Percentiles rank a stretch among this genome's conserved stretches.
These are phyloP conservation scores for Gobio occitaniae DNA, from an alignment of 2,797 vertebrate species.

Conservation along the genomic window DNA sequence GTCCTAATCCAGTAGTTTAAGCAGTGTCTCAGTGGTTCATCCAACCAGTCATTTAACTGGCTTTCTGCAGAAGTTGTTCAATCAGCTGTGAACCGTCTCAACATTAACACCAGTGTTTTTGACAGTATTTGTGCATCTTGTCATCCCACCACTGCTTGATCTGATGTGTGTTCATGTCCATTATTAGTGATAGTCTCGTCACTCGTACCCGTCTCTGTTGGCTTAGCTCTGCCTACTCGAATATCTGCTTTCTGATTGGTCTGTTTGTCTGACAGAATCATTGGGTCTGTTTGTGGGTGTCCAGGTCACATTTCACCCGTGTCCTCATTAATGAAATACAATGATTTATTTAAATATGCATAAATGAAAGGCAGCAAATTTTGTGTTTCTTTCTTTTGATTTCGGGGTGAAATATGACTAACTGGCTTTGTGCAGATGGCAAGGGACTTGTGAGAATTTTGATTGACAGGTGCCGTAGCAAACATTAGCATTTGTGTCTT, in stretches of 20 bases:
- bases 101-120: not conserved
- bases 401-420: not conserved
- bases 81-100: not conserved
- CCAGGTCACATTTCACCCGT: not conserved
- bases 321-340: not conserved
- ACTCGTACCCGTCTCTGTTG: conserved; percentile 61
- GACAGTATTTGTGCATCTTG: not conserved
- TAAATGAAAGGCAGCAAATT: not conserved
- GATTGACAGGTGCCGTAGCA: not conserved
- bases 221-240: conserved; percentile 43
- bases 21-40: not conserved
- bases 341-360: not conserved
- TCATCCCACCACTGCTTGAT: not conserved
- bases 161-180: conserved; percentile 16
- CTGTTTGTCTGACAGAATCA: conserved; percentile 61
- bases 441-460: not conserved
- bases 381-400: not conserved
- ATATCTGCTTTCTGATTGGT: conserved; percentile 54
- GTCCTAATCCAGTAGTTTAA: not conserved
- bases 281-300: not conserved
- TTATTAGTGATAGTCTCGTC: conserved; percentile 62
- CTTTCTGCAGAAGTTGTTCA: not conserved
- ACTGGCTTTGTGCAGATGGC: not conserved
- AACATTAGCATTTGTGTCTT: conserved; percentile 43
- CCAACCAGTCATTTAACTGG: not conserved